Conservation (phyloP, 2,888 invertebrate genomes). For the Lepidonotus clava region DNA sequence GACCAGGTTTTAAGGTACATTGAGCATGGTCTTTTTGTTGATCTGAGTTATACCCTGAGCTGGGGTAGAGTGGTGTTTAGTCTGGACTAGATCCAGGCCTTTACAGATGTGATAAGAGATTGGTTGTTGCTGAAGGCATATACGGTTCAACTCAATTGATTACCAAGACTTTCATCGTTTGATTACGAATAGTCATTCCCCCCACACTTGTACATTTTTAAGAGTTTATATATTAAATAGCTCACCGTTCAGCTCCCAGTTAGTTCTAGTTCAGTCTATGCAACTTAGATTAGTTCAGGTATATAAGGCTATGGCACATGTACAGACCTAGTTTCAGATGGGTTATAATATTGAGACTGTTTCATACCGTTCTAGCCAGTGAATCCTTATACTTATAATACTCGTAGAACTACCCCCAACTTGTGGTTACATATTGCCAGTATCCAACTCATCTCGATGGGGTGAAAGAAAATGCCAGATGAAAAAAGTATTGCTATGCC, state of each 20-base stretch:
- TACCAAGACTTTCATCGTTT: background rate
- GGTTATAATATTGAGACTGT: background rate
- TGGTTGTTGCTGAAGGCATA: background rate
- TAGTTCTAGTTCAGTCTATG: conserved; percentile 20
- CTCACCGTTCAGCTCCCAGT: no score
- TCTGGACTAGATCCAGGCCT: background rate
- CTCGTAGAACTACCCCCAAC: background rate
- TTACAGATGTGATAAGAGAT: background rate
- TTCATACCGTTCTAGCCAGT: conserved; percentile 1
- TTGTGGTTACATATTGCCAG: conserved; percentile 4
- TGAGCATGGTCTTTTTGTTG: background rate
- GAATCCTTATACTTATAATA: background rate
- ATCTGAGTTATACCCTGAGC: background rate
- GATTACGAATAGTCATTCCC: background rate
- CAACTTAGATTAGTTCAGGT: background rate
- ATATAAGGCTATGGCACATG: background rate
- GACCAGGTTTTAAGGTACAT: background rate
- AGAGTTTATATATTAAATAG: background rate
- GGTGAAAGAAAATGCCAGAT: background rate
- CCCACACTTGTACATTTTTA: background rate
- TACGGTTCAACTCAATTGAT: background rate
- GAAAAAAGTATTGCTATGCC: background rate
- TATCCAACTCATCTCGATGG: background rate
- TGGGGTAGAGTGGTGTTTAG: background rate
- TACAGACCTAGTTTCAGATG: background rate